Conservation (phyloP, 2,888 invertebrate genomes). For the Macrophya annulata region DNA sequence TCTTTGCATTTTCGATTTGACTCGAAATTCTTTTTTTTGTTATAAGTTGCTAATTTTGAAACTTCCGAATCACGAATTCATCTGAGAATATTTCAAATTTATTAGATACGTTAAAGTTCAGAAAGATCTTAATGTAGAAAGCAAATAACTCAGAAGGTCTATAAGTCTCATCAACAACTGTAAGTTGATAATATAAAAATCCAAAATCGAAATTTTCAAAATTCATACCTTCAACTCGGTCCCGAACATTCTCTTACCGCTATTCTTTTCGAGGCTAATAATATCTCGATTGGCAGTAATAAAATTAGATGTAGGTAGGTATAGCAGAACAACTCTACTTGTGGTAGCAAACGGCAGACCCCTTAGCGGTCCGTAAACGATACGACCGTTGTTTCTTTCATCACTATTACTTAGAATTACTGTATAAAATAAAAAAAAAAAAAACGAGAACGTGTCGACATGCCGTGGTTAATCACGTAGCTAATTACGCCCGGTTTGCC, state of each 20-base stretch:
- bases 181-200: no score
- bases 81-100: no score
- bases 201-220: no score
- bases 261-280: not conserved
- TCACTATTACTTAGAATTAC: constrained; percentile 26
- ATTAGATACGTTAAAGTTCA: no score
- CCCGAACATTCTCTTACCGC: not conserved
- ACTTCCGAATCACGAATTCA: no score
- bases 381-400: constrained; percentile 38
- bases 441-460: constrained; percentile 18
- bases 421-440: constrained; percentile 15
- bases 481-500: constrained; percentile 23
- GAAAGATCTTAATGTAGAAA: no score
- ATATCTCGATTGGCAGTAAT: constrained; percentile 22
- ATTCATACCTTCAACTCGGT: no score
- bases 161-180: no score
- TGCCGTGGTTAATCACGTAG: constrained; percentile 38
- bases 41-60: no score
- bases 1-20: no score
- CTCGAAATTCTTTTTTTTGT: no score
- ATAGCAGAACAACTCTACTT: not conserved
- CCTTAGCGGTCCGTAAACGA: constrained; percentile 37
- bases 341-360: not conserved
- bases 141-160: no score
- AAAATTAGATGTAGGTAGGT: constrained; percentile 5